Evolutionary conservation across 2,888 invertebrate species (phyloP).

Genomic region (Andrena bucephala): DNA sequence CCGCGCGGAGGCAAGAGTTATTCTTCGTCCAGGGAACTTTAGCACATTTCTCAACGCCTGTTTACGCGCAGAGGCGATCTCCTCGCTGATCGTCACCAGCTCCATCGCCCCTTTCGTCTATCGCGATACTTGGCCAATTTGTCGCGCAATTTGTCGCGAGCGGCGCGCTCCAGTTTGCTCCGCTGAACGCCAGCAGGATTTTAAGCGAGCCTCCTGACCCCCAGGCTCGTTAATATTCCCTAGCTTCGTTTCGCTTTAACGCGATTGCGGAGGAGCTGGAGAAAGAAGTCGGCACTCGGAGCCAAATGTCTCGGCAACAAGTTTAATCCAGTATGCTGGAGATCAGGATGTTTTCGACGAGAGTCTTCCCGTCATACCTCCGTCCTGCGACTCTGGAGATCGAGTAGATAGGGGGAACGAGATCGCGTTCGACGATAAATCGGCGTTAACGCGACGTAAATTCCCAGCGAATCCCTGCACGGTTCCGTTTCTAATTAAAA

Average conservation of each 20-base stretch:
- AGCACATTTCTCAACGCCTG: conserved; percentile 14
- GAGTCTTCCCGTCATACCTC: not conserved
- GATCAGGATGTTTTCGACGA: not conserved
- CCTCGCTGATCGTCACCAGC: not conserved
- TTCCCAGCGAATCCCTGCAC: conserved; percentile 31
- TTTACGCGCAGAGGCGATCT: conserved; percentile 7
- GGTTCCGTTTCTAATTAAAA: conserved; percentile 60
- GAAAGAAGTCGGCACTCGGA: conserved; percentile 9
- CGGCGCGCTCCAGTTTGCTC: conserved; percentile 17
- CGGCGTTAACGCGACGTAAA: conserved; percentile 38
- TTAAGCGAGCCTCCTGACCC: conserved; percentile 10
- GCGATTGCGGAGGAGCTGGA: not conserved
- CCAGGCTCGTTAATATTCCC: conserved; percentile 44
- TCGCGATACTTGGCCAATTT: not conserved
- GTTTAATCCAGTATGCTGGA: not conserved
- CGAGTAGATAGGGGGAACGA: not conserved
- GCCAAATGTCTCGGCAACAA: not conserved
- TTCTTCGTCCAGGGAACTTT: not conserved
- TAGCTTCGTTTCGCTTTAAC: conserved; percentile 1
- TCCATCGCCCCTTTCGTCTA: conserved; percentile 24
- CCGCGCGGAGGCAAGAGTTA: conserved; percentile 12
- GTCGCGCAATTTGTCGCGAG: conserved; percentile 34
- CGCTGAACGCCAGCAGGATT: conserved; percentile 30
- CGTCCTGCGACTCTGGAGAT: not conserved
- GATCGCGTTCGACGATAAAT: conserved; percentile 8